Conservation (phyloP, 2,113 vertebrate species). For the Nipponia nippon region DNA sequence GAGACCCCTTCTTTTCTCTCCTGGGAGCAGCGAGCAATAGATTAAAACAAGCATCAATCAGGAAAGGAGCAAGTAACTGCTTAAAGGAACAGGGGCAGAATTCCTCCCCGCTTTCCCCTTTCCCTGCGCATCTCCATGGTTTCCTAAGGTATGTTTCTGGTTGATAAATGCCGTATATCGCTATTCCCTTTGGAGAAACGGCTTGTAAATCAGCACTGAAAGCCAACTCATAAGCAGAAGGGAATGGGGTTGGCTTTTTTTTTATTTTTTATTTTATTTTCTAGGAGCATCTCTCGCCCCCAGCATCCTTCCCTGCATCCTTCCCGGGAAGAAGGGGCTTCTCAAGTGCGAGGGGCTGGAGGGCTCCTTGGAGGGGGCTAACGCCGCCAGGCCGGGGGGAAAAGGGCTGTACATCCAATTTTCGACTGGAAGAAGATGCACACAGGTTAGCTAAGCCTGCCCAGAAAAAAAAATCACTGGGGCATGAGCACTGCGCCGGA, state of each 20-base stretch:
- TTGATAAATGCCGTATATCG: constrained; percentile 33
- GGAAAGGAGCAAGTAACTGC: constrained; percentile 49
- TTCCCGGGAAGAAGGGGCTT: background rate
- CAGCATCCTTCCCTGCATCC: background rate
- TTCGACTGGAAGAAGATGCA: background rate
- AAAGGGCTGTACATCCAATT: background rate
- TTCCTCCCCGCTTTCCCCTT: background rate
- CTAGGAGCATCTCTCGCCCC: background rate
- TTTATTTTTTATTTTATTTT: background rate
- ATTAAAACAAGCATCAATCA: constrained; percentile 81
- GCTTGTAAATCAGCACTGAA: background rate
- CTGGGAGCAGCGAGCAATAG: constrained; percentile 64
- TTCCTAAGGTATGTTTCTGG: constrained; percentile 47
- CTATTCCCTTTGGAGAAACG: constrained; percentile 21
- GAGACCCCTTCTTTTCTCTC: constrained; percentile 57
- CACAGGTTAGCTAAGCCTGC: background rate
- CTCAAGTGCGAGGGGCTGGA: background rate
- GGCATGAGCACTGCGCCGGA: accelerated
- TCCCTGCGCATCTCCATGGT: constrained; percentile 21
- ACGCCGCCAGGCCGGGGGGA: background rate
- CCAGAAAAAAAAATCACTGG: background rate
- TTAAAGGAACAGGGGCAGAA: constrained; percentile 32
- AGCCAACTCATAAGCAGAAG: background rate
- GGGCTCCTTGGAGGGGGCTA: background rate
- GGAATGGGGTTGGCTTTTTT: background rate